phyloP scores from a whole-genome alignment of 2,113 vertebrate species.

The Varanus komodoensis region DNA sequence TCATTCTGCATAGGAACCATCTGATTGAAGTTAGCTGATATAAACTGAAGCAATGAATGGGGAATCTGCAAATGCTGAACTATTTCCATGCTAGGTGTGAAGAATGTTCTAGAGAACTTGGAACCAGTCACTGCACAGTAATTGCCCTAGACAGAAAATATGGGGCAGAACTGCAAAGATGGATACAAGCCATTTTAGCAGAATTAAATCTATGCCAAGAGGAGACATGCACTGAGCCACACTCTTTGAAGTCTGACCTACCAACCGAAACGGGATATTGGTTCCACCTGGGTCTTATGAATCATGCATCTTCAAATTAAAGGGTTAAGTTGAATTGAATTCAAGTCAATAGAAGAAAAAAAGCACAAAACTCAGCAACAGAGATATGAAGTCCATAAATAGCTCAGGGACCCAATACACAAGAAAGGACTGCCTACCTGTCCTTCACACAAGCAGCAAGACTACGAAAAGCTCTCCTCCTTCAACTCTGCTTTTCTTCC shows the following conservation, averaged over 20 bases:
- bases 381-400: background rate
- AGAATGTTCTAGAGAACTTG: too few relatives aligned
- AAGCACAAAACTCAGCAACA: background rate
- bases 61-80: background rate
- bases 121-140: background rate
- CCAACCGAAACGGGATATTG: background rate
- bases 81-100: background rate
- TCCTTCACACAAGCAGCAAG: too few relatives aligned
- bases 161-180: background rate
- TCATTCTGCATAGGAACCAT: constrained; percentile 26
- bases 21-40: background rate
- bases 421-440: too few relatives aligned
- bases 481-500: too few relatives aligned
- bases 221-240: background rate
- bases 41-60: background rate
- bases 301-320: background rate
- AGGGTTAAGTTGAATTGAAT: background rate
- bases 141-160: background rate
- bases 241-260: too few relatives aligned
- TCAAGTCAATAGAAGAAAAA: background rate
- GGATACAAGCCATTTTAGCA: too few relatives aligned
- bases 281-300: background rate
- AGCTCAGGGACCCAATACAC: too few relatives aligned
- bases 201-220: background rate
- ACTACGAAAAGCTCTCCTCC: too few relatives aligned